Percentiles rank a stretch among this genome's conserved stretches.
Evolutionary conservation across 2,797 vertebrate genomes (phyloP).

Genomic region (Cheirogaleus major): DNA sequence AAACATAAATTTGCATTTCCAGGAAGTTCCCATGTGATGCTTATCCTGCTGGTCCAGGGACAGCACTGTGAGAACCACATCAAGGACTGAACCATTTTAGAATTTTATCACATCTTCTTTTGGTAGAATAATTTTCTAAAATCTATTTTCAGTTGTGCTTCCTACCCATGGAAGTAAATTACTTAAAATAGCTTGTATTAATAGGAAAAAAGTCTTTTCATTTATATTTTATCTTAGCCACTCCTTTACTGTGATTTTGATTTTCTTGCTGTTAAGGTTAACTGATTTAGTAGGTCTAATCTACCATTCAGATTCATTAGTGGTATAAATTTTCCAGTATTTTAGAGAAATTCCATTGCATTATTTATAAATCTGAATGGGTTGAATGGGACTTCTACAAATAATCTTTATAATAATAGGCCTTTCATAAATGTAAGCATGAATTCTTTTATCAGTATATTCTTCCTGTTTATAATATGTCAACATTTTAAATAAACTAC

Average conservation of each 20-base stretch:
- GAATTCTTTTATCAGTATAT: conserved; percentile 50
- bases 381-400: conserved; percentile 18
- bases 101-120: conserved; percentile 41
- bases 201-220: neutral
- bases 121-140: conserved; percentile 30
- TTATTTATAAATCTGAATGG: conserved; percentile 51
- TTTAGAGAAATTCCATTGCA: conserved; percentile 44
- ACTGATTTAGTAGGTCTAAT: conserved; percentile 17
- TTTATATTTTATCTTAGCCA: conserved; percentile 48
- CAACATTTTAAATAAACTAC: conserved; percentile 60
- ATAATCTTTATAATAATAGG: conserved; percentile 35
- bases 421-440: conserved; percentile 49
- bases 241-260: conserved; percentile 8
- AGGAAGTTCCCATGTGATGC: neutral
- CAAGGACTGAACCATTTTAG: neutral
- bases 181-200: conserved; percentile 20
- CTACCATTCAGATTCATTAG: conserved; percentile 47
- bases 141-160: conserved; percentile 45
- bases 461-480: conserved; percentile 1
- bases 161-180: conserved; percentile 37
- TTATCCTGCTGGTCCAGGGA: neutral
- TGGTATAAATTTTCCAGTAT: conserved; percentile 41
- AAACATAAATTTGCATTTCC: conserved; percentile 17
- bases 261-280: conserved; percentile 30
- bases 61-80: neutral